Evolutionary conservation across 2,888 invertebrate species (phyloP), one percentile per base, ranked within the genome.

Genomic region (Amiota minor): DNA sequence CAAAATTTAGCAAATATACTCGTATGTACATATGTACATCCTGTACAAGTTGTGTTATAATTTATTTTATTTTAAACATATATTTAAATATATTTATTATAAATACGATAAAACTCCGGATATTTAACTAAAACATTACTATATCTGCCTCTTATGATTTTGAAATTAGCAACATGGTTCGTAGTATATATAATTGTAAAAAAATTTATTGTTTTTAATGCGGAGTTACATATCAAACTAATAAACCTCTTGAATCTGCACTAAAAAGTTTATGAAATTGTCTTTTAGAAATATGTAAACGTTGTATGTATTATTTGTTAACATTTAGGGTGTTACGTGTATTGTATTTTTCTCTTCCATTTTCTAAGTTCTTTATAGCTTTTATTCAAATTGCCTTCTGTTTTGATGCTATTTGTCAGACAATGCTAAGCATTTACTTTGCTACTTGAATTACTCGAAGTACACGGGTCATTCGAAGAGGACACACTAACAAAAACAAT

Each of bases 391-490:
- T 14, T 56, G 55, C 18, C 55, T 56, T 56, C 18, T n/a, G n/a
- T 56, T 56, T 14, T 56, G 55, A 18, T 20, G 20, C 18, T 46
- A 16, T 11, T 67, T 67, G 67, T 67, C n/a, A 67, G 67, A 49
- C 67, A 46, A 49, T 67, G 67, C 50, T 67, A 46, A 67, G 67
- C 50, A 50, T 47, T 67, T 50, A 50, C 75, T 75, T 68, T 81
- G 84, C 78, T 75, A 79, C 78, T 78, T 81, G 83, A 77, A 80
- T 23, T 23, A 23, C 23, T 2, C 77, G 85, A 78, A 85, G 81
- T 74, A 75, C 67, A 76, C 81, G 78, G 80, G 80, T 23, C 81
- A 80, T 79, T 79, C 76, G 9, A n/a, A 50, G n/a, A 20, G 56
- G 47, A n/a, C 46, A 18, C 9, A 61, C 12, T 16, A 61, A 61